A percentile compares a stretch with the other conserved stretches of the same genome.
These are phyloP conservation scores for Stichopus chloronotus DNA, from an alignment of 35 echinoderm and acorn worm species.

Conservation along the genomic window DNA sequence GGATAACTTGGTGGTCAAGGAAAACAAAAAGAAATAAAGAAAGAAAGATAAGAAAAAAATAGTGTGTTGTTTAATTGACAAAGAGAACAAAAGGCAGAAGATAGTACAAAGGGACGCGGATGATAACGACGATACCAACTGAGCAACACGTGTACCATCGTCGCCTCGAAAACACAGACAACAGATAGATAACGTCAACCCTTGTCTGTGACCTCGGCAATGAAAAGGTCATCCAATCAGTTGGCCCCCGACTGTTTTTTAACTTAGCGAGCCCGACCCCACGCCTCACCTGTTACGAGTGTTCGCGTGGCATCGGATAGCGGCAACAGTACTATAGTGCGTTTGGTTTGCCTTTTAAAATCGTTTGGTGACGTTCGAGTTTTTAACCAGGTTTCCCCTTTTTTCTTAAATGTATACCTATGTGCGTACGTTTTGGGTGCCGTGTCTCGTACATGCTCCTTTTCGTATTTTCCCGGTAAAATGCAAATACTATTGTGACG, in stretches of 20 bases:
- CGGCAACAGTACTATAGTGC: not conserved
- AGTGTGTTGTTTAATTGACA: slow-evolving; percentile 12
- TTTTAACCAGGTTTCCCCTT: too few species aligned
- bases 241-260: slow-evolving; percentile 16
- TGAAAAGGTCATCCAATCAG: slow-evolving; percentile 33
- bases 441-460: too few species aligned
- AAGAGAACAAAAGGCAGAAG: slow-evolving; percentile 24
- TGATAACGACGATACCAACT: slow-evolving; percentile 52
- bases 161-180: slow-evolving; percentile 18
- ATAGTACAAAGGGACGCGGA: slow-evolving; percentile 27
- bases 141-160: slow-evolving; percentile 38
- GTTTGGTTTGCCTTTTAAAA: not conserved
- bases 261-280: slow-evolving; percentile 16
- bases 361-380: not conserved
- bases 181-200: slow-evolving; percentile 25
- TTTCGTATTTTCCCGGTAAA: too few species aligned
- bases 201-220: slow-evolving; percentile 5
- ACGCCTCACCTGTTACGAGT: slow-evolving; percentile 53
- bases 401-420: too few species aligned
- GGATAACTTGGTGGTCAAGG: too few species aligned
- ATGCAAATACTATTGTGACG: too few species aligned
- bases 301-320: slow-evolving; percentile 45
- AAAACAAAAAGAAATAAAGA: too few species aligned
- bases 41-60: too few species aligned
- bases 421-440: too few species aligned